phyloP scores from a whole-genome alignment of 1,140 invertebrate species.

The Chironomus tepperi region DNA sequence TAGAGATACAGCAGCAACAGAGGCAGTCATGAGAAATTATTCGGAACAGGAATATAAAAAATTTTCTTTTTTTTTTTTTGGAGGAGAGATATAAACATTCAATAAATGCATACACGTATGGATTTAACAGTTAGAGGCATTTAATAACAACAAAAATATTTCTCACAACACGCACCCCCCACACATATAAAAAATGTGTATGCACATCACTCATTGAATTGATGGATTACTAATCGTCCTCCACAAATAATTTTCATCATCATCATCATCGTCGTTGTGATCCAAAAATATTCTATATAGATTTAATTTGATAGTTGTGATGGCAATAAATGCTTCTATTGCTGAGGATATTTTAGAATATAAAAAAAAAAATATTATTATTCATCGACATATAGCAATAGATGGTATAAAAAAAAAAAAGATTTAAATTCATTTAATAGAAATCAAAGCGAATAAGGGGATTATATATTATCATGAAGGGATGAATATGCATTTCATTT shows the following conservation, averaged over 20 bases:
- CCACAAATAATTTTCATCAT: neutral
- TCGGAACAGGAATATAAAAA: too few species aligned
- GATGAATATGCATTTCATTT: slow-evolving; percentile 19
- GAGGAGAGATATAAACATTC: slow-evolving; percentile 1
- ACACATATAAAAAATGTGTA: neutral
- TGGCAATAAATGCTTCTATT: neutral
- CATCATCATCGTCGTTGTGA: neutral
- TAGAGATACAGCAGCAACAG: neutral
- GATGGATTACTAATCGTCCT: slow-evolving; percentile 12
- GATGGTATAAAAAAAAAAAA: neutral
- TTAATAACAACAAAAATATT: slow-evolving; percentile 1
- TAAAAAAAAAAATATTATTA: neutral
- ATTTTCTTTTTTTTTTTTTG: too few species aligned
- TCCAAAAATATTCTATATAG: neutral
- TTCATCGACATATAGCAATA: neutral
- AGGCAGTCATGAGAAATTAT: too few species aligned
- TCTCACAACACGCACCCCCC: too few species aligned
- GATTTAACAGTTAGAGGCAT: slow-evolving; percentile 7
- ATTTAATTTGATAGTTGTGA: neutral
- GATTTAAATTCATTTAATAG: slow-evolving; percentile 15
- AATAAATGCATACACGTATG: slow-evolving; percentile 13
- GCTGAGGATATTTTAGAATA: neutral
- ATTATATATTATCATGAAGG: slow-evolving; percentile 7
- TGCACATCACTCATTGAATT: neutral
- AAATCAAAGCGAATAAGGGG: neutral